Base-by-base conservation (phyloP, 2,113 vertebrate species). In the Chrysochloris asiatica region DNA sequence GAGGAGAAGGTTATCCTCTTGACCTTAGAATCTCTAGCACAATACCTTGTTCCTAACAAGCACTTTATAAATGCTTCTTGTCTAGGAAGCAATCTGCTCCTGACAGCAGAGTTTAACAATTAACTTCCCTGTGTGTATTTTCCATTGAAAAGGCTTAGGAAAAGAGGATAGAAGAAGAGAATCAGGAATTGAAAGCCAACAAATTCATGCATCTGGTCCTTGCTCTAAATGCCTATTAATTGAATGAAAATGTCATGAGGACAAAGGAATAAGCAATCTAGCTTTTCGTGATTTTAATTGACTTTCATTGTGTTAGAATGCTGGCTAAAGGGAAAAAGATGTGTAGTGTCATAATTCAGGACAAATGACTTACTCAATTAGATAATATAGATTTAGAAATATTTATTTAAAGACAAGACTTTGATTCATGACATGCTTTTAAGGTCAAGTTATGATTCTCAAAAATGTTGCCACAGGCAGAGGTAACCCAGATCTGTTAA, bases 51-150 rank as follows among this genome's bases (percentile, higher is more conserved):
- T 93, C 45, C 16, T 72, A 87, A 84, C 48, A 45, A 43, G 9
- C 54, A 52, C 26, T 84, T 83, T 87, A 77, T 81, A 73, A 13
- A 67, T 77, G 30, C 16, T 65, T 90, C 19, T 73, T 85, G 91
- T 95, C 41, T 56, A 86, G 78, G 59, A 52, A 82, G 33, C 54
- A 85, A 92, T 93, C 28, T 73, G 9, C 85, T 90, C 13, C 0
- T 88, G 73, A 93, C 30, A 84, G 45, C 36, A 89, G 47, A 81
- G 38, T 17, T 83, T 92, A 88, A 90, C 93, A 88, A 67, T 73
- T 92, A 92, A 84, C 79, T 93, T 43, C 33, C 56, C 3, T 84
- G 16, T 52, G n/a, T 48, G 30, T 73, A 80, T 56, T 86, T 86
- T 65, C 83, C 54, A 38, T 90, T 90, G 36, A 41, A 93, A 85